Evolutionary conservation across 2,888 invertebrate species (phyloP), one percentile per base, ranked within the genome.

Genomic region (Aspidiotus rigidus): DNA sequence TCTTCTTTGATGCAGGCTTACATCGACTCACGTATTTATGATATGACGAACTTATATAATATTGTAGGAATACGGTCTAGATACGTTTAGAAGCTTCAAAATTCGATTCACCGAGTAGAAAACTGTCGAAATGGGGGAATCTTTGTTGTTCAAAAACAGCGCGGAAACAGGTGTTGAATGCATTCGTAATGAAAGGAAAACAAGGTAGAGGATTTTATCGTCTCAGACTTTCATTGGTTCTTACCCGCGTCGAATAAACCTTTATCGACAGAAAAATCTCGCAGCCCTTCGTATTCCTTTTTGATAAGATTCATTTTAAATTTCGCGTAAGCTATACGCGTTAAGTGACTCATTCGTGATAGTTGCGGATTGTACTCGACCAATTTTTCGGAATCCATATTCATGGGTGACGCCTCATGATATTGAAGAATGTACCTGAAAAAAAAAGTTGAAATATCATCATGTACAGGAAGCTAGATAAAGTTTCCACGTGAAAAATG

Each of bases 281-380:
- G 72, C 28, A 74, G 73, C 9, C 74, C 78, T 73, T 81, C 82
- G 73, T 75, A 77, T 71, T 85, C 85, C 0, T 83, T 81, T 66
- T 83, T 83, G 73, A 87, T 82, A 78, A 88, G 86, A 76, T 83
- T 85, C 72, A 85, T 84, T 86, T 92, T 92, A 77, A 92, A 93
- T 78, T 91, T 92, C 66, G 90, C 90, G 74, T 92, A 92, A 0
- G 92, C 92, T 15, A 91, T 85, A 74, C 91, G 82, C 0, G 91
- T 89, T 1, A 86, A 86, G 0, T 88, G 87, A 1, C 90, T 85
- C 1, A 90, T 86, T 0, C 83, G 84, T 2, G 85, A 84, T 44
- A 92, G 79, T 73, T 86, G 87, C 0, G 91, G 91, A 80, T 92
- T 92, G 78, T 86, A 91, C 78, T 89, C 88, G 72, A 90, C 79